Base-by-base conservation (phyloP, 2,888 invertebrate species). In the Marasmarcha lunaedactyla region DNA sequence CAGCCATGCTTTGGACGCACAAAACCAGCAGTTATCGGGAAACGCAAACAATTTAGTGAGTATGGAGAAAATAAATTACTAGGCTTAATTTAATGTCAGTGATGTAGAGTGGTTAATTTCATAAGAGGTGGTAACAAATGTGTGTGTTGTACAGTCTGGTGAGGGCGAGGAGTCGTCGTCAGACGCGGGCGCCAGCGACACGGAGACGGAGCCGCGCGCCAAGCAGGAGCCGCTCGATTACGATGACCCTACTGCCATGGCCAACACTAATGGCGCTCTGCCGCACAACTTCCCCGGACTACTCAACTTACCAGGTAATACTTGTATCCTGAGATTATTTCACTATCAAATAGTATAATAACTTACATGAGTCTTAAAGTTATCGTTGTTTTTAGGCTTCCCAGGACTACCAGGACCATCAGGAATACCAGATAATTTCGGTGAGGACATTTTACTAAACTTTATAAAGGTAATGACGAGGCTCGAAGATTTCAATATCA, bases 161-260 rank as follows among this genome's bases (percentile, higher is more conserved):
- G 81, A 91, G 33, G 92, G 93, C 36, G 94, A 94, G 62, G 93
- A 94, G 55, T 93, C 93, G 47, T 93, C 93, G 46, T 92, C 93
- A 55, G 94, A 93, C 59, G 92, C 91, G 40, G 92, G 91, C 47
- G 87, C 91, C 46, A 92, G 92, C 57, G 89, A 88, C 68, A 85
- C 85, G 33, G 88, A 89, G 54, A 86, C 88, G 46, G 88, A 89
- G 44, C 64, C 79, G 13, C 65, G 30, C 42, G 89, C 90, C 52
- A 91, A 91, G 72, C 89, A 90, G 57, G 92, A 92, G 66, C 90
- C 90, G 1, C 83, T 87, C 46, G 91, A 91, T 61, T 89, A 89
- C 64, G 86, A 87, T 57, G 90, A 89, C 59, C 89, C 90, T 41
- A 85, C 87, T 38, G 87, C 87, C 51, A 72, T 87, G 67, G 87